Conservation (phyloP, 2,797 vertebrate genomes). For the Hypotaenidia philippensis region DNA sequence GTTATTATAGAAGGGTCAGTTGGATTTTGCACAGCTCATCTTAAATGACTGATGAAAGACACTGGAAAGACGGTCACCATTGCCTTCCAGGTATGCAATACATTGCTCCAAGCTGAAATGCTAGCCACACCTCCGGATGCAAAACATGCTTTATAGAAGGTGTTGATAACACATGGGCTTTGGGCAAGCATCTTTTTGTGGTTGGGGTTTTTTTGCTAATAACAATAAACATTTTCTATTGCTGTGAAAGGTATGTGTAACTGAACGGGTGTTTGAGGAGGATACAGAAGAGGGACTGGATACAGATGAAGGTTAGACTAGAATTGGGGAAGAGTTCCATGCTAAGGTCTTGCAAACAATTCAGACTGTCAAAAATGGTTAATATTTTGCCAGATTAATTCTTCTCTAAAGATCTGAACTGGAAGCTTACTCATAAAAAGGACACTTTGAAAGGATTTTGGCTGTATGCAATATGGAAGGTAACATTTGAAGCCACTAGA, state of each 20-base stretch:
- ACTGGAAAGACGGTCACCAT: conserved; percentile 5
- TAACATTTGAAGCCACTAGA: neutral
- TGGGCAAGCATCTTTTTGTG: neutral
- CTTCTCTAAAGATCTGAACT: neutral
- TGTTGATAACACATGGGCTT: neutral
- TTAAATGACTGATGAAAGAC: conserved; percentile 57
- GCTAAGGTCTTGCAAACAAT: neutral
- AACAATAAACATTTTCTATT: neutral
- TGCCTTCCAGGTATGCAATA: conserved; percentile 8
- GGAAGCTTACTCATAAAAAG: neutral
- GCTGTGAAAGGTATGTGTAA: neutral
- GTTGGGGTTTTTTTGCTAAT: neutral
- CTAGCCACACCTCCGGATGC: neutral
- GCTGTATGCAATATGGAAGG: neutral
- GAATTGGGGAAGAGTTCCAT: neutral
- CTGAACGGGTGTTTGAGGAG: neutral
- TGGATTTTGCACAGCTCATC: conserved; percentile 51
- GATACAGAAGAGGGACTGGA: neutral
- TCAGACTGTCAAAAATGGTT: neutral
- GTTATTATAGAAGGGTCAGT: conserved; percentile 55
- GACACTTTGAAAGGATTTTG: neutral
- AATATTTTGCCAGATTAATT: neutral
- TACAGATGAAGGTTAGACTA: neutral
- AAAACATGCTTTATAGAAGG: neutral
- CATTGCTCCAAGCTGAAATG: neutral